Evolutionary conservation across 2,113 vertebrate species (phyloP).

Genomic region (Ellobius talpinus): DNA sequence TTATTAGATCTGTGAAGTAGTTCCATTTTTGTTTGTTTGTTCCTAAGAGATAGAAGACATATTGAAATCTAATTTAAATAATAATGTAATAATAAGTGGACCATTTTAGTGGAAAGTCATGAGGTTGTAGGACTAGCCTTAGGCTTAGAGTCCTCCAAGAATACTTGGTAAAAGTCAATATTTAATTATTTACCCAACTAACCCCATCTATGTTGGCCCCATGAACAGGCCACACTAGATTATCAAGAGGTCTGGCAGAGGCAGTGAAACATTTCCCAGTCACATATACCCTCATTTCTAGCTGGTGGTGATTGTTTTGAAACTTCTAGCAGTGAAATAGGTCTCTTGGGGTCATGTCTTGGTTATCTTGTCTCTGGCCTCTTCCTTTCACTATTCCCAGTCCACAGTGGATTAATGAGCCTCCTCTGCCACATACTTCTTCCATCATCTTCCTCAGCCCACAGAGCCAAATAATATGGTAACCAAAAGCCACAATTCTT

Average conservation of each 20-base stretch:
- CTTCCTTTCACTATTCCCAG: background rate
- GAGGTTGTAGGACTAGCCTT: background rate
- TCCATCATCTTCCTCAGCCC: too few species aligned
- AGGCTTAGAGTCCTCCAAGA: conserved; percentile 27
- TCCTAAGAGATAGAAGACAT: background rate
- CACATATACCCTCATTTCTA: background rate
- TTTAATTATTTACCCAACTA: background rate
- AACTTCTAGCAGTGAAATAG: background rate
- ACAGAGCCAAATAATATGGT: background rate
- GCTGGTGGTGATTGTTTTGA: background rate
- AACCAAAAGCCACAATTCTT: too few species aligned
- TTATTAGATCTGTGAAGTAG: background rate
- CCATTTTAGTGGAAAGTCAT: background rate
- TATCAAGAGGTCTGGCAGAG: background rate
- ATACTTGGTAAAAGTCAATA: background rate
- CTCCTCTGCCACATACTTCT: too few species aligned
- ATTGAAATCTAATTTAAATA: conserved; percentile 22
- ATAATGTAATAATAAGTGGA: background rate
- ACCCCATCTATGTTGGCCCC: rapidly evolving
- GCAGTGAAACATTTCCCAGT: background rate
- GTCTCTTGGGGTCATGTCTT: background rate
- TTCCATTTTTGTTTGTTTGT: background rate
- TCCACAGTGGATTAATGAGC: background rate
- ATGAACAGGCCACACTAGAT: background rate
- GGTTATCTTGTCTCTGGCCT: background rate